These are phyloP conservation scores for Brachystomella parvula DNA, from an alignment of 1,140 invertebrate species.

Conservation along the genomic window DNA sequence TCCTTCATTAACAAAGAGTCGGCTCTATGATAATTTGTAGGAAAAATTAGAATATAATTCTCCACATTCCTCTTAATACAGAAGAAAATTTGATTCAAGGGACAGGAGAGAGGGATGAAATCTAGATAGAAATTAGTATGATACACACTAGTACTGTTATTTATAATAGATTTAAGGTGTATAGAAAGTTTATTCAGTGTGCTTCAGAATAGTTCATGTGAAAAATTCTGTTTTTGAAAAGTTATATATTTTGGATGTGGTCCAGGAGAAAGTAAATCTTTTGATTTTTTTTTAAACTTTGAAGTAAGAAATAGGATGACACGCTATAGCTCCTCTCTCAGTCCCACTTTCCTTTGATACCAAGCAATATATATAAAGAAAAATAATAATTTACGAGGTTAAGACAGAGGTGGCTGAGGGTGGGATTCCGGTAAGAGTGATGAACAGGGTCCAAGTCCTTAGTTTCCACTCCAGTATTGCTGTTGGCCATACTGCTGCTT, in stretches of 20 bases:
- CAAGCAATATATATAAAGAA: not conserved
- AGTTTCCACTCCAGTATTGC: constrained; percentile 13
- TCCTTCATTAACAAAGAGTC: not conserved
- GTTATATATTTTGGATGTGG: not conserved
- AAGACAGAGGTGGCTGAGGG: not conserved
- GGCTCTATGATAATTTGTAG: not conserved
- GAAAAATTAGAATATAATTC: too few relatives aligned
- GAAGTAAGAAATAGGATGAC: too few relatives aligned
- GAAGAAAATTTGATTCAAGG: not conserved
- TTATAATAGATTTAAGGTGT: too few relatives aligned
- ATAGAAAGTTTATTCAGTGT: too few relatives aligned
- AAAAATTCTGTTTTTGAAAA: not conserved
- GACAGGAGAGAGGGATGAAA: not conserved
- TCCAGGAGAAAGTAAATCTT: not conserved
- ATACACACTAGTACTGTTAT: too few relatives aligned
- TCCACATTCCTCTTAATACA: not conserved
- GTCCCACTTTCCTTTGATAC: not conserved
- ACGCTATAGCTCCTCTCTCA: not conserved
- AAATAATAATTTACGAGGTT: constrained; percentile 12
- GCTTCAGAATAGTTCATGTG: not conserved
- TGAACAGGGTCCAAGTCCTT: not conserved
- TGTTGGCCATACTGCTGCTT: constrained; percentile 27
- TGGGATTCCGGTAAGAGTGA: not conserved
- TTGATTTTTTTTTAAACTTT: not conserved
- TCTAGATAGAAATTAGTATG: too few relatives aligned